A percentile compares a stretch with the other conserved stretches of the same genome.
Evolutionary conservation across 2,113 vertebrate genomes (phyloP).

Genomic region (human): DNA sequence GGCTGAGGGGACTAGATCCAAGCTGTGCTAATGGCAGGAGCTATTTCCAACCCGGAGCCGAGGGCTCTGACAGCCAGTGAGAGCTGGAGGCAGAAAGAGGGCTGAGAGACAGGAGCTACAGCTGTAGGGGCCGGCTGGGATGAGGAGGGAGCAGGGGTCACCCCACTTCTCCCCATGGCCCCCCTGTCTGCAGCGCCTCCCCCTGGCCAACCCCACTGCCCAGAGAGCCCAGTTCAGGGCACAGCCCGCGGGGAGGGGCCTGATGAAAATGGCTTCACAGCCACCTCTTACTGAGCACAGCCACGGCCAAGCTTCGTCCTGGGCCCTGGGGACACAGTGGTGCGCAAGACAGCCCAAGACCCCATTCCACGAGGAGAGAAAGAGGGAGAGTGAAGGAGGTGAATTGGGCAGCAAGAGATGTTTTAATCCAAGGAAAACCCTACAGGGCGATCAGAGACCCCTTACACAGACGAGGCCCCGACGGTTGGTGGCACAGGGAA

Average conservation of each 20-base stretch:
- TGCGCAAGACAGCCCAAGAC: not conserved
- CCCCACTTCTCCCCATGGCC: not conserved
- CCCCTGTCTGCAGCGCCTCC: not conserved
- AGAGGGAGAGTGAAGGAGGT: not conserved
- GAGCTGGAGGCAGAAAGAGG: not conserved
- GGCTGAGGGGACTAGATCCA: not conserved
- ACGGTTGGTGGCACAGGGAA: accelerated
- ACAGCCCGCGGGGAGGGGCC: not conserved
- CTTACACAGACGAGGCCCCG: not conserved
- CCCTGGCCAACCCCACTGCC: not conserved
- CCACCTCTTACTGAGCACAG: not conserved
- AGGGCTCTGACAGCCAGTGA: not conserved
- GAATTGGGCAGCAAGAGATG: accelerated
- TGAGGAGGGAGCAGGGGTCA: not conserved
- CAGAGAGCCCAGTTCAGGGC: not conserved
- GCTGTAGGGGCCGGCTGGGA: not conserved
- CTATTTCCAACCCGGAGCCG: not conserved
- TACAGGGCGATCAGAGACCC: not conserved
- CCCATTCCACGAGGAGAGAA: accelerated
- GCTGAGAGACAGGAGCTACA: not conserved
- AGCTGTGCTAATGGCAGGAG: not conserved
- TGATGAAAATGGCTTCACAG: not conserved
- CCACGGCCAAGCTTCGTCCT: not conserved
- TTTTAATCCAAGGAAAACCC: not conserved
- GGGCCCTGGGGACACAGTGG: not conserved